A percentile compares a stretch with the other conserved stretches of the same genome.
These are phyloP conservation scores for Etheostoma perlongum DNA, from an alignment of 2,797 vertebrate species.

Conservation along the genomic window DNA sequence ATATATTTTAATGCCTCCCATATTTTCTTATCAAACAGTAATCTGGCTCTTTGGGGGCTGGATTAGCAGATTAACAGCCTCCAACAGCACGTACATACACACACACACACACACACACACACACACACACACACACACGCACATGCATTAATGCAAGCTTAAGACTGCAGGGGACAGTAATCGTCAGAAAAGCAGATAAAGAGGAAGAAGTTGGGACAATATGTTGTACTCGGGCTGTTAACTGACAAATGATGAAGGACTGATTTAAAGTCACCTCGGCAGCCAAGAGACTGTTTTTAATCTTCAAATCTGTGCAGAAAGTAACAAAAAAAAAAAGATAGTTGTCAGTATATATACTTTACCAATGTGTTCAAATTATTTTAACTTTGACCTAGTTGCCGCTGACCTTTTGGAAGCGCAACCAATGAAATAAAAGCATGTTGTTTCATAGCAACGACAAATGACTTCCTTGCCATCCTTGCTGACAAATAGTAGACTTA, in stretches of 20 bases:
- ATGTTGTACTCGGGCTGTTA: not conserved
- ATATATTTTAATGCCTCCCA: conserved; percentile 49
- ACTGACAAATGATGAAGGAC: not conserved
- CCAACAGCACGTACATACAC: not conserved
- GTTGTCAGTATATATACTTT: not conserved
- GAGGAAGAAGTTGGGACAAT: not conserved
- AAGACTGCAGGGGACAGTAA: conserved; percentile 35
- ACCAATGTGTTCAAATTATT: too few relatives aligned
- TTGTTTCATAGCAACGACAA: too few relatives aligned
- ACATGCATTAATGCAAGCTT: conserved; percentile 12
- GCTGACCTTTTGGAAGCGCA: too few relatives aligned
- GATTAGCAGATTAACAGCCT: conserved; percentile 59
- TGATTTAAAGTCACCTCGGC: not conserved
- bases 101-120: conserved; percentile 8
- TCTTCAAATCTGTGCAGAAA: too few relatives aligned
- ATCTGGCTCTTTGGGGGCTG: conserved; percentile 44
- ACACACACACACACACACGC: conserved; percentile 18
- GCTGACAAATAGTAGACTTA: too few relatives aligned
- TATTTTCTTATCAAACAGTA: conserved; percentile 58
- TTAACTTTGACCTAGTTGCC: too few relatives aligned
- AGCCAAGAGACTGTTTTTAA: not conserved
- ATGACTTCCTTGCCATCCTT: too few relatives aligned
- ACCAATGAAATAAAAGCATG: too few relatives aligned
- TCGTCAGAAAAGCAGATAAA: conserved; percentile 13
- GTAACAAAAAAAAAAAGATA: not conserved